phyloP scores from a whole-genome alignment of 1,140 invertebrate species.

The Oscheius sp. region DNA sequence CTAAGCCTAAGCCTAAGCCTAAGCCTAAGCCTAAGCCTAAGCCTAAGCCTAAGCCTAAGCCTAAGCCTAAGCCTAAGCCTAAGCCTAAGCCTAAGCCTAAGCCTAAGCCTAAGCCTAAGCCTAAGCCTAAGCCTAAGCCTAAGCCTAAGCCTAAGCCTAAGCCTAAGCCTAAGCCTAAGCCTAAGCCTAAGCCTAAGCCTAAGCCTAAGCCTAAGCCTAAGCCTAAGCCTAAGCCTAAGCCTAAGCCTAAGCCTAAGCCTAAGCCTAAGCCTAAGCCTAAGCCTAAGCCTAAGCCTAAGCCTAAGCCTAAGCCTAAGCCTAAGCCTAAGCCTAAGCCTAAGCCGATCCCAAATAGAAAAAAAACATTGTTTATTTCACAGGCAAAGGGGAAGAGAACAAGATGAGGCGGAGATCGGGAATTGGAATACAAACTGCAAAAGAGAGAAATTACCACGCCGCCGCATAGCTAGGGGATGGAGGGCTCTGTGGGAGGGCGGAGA shows the following conservation, averaged over 20 bases:
- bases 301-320: conserved; percentile 38
- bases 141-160: conserved; percentile 38
- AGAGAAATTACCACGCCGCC: no score
- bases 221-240: conserved; percentile 36
- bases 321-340: conserved; percentile 37
- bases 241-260: conserved; percentile 37
- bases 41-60: no score
- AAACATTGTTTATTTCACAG: no score
- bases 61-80: conserved; percentile 41
- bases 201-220: conserved; percentile 37
- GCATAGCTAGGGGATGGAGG: no score
- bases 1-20: no score
- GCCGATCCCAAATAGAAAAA: no score
- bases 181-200: conserved; percentile 38
- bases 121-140: conserved; percentile 35
- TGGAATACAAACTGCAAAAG: no score
- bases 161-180: conserved; percentile 35
- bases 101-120: conserved; percentile 33
- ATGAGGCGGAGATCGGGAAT: no score
- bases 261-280: conserved; percentile 40
- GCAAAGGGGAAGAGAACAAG: no score
- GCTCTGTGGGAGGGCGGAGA: no score
- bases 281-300: conserved; percentile 38
- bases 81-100: conserved; percentile 43
- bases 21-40: no score